Evolutionary conservation across 2,888 invertebrate species (phyloP).

Genomic region (Nysson spinosus): DNA sequence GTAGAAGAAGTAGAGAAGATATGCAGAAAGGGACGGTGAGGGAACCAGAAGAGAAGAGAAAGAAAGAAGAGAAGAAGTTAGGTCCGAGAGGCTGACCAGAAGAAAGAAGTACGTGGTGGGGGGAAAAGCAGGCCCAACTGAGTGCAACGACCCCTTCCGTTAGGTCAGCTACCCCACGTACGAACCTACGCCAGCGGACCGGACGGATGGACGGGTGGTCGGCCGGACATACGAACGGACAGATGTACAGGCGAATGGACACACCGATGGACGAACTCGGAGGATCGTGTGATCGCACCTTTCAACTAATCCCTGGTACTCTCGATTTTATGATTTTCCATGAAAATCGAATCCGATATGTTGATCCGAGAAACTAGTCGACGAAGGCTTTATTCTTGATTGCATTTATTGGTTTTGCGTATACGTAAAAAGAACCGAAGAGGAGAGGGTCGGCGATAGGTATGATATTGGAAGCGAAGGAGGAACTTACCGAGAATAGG

Average conservation of each 20-base stretch:
- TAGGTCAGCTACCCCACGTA: constrained; percentile 76
- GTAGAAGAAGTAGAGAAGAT: constrained; percentile 1
- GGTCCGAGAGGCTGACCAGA: constrained; percentile 64
- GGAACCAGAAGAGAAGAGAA: constrained; percentile 11
- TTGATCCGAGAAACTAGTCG: constrained; percentile 17
- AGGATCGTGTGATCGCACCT: constrained; percentile 46
- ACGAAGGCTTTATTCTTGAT: constrained; percentile 4
- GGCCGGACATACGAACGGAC: constrained; percentile 62
- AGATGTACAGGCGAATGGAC: constrained; percentile 64
- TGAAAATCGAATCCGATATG: constrained; percentile 17
- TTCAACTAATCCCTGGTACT: too few species aligned
- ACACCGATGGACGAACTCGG: constrained; percentile 52
- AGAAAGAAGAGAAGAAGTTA: constrained; percentile 45
- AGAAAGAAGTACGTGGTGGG: constrained; percentile 64
- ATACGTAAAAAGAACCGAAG: neutral
- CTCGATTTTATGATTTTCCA: too few species aligned
- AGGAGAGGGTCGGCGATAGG: neutral
- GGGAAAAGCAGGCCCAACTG: constrained; percentile 69
- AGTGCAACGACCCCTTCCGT: constrained; percentile 73
- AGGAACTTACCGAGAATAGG: constrained; percentile 34
- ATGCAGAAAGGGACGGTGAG: constrained; percentile 4
- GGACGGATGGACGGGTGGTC: constrained; percentile 33
- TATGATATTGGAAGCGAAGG: constrained; percentile 31
- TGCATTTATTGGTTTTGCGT: constrained; percentile 39
- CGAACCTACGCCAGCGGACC: constrained; percentile 49